A percentile compares a stretch with the other conserved stretches of the same genome.
phyloP scores from a whole-genome alignment of 2,888 invertebrate genomes.

The Folsomia manolachei region DNA sequence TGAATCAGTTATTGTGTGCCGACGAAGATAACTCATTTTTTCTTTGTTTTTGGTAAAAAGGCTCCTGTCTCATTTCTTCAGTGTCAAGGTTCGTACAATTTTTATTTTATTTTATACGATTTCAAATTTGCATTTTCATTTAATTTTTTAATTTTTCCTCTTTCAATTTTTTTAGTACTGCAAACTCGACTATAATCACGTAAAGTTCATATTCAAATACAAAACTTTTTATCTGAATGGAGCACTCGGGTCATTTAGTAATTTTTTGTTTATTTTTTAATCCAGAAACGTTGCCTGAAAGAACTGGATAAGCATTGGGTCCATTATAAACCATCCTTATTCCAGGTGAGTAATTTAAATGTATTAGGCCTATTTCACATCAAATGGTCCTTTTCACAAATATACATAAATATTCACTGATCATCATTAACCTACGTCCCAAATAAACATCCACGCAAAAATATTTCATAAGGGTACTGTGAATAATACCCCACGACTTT shows the following conservation, averaged over 20 bases:
- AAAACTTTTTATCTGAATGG: not conserved
- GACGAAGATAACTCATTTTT: constrained; percentile 82
- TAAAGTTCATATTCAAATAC: constrained; percentile 60
- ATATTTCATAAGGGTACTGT: too few species aligned
- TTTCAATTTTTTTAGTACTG: too few species aligned
- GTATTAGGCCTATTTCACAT: too few species aligned
- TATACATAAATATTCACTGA: too few species aligned
- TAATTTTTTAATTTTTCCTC: too few species aligned
- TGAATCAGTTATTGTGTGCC: constrained; percentile 85
- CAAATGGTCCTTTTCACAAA: too few species aligned
- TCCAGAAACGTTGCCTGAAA: constrained; percentile 78
- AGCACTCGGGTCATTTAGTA: not conserved
- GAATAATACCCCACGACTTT: too few species aligned
- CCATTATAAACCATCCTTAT: constrained; percentile 83
- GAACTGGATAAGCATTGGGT: constrained; percentile 76
- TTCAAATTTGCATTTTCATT: too few species aligned
- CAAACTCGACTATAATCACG: constrained; percentile 70
- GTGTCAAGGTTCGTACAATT: constrained; percentile 83
- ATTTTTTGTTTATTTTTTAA: constrained; percentile 27
- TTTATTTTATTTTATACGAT: too few species aligned
- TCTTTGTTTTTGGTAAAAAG: constrained; percentile 94
- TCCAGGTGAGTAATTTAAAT: too few species aligned
- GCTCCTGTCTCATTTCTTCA: constrained; percentile 84
- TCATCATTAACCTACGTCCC: too few species aligned
- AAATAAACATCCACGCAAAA: too few species aligned